phyloP scores from a whole-genome alignment of 37 sponge, comb jelly and placozoan genomes.

The Ephydatia muelleri region DNA sequence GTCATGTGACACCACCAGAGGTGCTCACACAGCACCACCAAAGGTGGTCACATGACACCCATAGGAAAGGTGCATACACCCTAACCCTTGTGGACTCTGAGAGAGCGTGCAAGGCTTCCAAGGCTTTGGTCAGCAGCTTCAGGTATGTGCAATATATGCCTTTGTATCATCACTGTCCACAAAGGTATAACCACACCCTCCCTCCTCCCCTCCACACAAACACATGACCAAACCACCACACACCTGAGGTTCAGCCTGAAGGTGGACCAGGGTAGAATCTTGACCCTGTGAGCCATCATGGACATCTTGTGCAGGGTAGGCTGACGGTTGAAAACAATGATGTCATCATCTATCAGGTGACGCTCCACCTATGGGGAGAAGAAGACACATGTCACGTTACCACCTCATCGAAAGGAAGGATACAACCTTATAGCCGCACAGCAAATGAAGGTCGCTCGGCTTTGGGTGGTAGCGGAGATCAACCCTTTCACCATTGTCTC shows the following conservation, averaged over 20 bases:
- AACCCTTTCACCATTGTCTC: slow-evolving; percentile 96
- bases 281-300: slow-evolving; percentile 99
- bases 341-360: slow-evolving; percentile 92
- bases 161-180: not conserved
- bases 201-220: not conserved
- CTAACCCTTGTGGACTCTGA: not conserved
- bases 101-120: too few species aligned
- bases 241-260: slow-evolving; percentile 95
- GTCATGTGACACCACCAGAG: slow-evolving; percentile 1
- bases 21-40: not conserved
- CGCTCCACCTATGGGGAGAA: slow-evolving; percentile 76
- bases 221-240: not conserved
- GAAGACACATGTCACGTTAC: not conserved
- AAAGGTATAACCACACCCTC: not conserved
- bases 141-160: not conserved
- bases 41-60: not conserved
- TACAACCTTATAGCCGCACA: slow-evolving; percentile 88
- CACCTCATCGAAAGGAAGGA: not conserved
- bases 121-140: too few species aligned
- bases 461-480: slow-evolving; percentile 97
- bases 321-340: slow-evolving; percentile 97
- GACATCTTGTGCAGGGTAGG: slow-evolving; percentile 99
- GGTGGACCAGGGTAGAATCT: slow-evolving; percentile 99
- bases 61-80: not conserved
- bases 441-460: slow-evolving; percentile 94